Conservation (phyloP, 1,140 invertebrate species). For the Gonioctena quinquepunctata region DNA sequence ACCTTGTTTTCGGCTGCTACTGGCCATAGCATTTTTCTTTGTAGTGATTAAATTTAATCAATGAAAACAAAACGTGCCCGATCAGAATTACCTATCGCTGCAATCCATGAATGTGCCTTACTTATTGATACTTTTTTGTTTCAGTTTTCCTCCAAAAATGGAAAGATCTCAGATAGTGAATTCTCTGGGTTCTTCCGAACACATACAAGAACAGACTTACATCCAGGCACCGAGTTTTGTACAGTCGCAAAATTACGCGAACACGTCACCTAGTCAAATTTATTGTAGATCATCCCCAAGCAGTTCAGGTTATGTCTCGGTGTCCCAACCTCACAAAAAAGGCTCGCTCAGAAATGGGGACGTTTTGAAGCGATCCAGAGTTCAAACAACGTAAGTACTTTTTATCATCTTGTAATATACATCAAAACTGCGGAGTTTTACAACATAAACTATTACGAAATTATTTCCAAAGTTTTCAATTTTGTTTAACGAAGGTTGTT, state of each 20-base stretch:
- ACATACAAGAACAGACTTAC: conserved; percentile 53
- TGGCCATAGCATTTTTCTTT: neutral
- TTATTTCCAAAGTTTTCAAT: too few species aligned
- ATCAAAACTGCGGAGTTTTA: too few species aligned
- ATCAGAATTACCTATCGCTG: neutral
- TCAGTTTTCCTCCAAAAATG: conserved; percentile 64
- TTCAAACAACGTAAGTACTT: conserved; percentile 66
- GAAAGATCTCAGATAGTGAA: conserved; percentile 57
- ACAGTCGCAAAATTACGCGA: conserved; percentile 60
- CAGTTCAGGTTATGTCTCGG: conserved; percentile 57
- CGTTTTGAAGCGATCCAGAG: conserved; percentile 67
- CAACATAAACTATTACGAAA: too few species aligned
- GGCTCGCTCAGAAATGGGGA: conserved; percentile 70
- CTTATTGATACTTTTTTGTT: conserved; percentile 38
- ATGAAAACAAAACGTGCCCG: neutral
- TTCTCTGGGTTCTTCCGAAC: conserved; percentile 42
- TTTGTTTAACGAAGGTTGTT: too few species aligned
- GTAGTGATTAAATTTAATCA: neutral
- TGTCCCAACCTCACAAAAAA: conserved; percentile 65
- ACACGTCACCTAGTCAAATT: conserved; percentile 54
- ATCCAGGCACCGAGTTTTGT: conserved; percentile 57
- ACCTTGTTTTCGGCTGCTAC: neutral
- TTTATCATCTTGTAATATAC: too few species aligned
- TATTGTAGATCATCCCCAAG: conserved; percentile 58
- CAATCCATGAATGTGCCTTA: conserved; percentile 5